These are phyloP conservation scores for Microtus agrestis DNA, from an alignment of 2,797 vertebrate species.

Conservation along the genomic window DNA sequence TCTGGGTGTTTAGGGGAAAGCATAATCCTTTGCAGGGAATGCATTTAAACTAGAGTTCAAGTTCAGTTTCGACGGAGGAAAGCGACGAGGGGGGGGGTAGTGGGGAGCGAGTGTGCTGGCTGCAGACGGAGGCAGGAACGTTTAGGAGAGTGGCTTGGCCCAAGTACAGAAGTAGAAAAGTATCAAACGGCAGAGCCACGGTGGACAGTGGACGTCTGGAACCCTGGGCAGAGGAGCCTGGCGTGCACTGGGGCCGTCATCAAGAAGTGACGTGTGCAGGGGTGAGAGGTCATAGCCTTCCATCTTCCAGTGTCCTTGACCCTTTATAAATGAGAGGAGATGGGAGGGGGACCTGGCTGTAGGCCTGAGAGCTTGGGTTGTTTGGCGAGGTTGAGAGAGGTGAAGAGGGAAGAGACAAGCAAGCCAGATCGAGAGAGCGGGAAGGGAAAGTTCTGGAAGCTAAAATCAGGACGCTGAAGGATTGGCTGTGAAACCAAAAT, in stretches of 20 bases:
- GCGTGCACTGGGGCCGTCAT: neutral
- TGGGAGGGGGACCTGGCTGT: neutral
- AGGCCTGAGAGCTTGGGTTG: neutral
- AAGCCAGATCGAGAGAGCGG: neutral
- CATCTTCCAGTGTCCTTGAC: neutral
- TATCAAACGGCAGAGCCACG: neutral
- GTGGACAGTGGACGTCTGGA: neutral
- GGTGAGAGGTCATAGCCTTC: neutral
- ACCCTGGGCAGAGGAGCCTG: neutral
- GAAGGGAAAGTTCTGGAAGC: neutral
- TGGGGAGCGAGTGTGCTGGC: neutral
- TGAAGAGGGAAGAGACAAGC: too few relatives aligned
- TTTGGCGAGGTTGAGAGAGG: neutral
- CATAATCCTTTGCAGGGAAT: constrained; percentile 70
- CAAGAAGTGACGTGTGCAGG: neutral
- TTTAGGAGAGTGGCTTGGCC: constrained; percentile 8
- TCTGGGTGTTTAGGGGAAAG: constrained; percentile 58
- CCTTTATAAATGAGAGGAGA: neutral
- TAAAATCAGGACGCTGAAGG: neutral
- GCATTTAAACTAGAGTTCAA: constrained; percentile 68
- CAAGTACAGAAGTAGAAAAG: neutral
- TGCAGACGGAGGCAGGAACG: neutral
- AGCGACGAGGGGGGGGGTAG: neutral
- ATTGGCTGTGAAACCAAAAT: neutral
- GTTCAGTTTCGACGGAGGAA: constrained; percentile 27